A percentile compares a stretch with the other conserved stretches of the same genome.
Evolutionary conservation across 2,797 vertebrate genomes (phyloP).

Genomic region (Geotrypetes seraphini): DNA sequence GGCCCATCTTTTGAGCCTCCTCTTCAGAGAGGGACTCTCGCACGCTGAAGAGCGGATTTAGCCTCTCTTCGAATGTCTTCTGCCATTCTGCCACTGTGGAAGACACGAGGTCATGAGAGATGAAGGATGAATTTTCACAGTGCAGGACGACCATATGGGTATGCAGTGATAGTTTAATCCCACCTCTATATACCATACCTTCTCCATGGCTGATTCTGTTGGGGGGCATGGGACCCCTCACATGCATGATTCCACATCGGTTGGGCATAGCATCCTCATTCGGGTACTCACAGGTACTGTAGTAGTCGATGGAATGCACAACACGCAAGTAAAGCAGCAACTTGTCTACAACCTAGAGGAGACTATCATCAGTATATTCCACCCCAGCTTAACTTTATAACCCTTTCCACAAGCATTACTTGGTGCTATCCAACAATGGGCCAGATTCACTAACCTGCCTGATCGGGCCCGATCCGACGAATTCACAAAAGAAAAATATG

Average conservation of each 20-base stretch:
- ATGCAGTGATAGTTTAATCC: not conserved
- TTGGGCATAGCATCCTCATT: slow-evolving; percentile 94
- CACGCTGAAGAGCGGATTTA: slow-evolving; percentile 66
- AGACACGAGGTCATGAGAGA: not conserved
- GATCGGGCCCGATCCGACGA: no score
- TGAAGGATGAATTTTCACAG: not conserved
- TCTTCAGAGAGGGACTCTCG: slow-evolving; percentile 79
- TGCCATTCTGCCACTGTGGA: slow-evolving; percentile 79
- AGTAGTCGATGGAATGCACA: slow-evolving; percentile 88
- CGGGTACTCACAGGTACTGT: slow-evolving; percentile 87
- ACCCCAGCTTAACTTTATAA: no score
- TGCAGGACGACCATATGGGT: not conserved
- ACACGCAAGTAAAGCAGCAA: slow-evolving; percentile 79
- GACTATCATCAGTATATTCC: not conserved
- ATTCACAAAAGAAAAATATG: no score
- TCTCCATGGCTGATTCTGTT: slow-evolving; percentile 82
- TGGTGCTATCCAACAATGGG: no score
- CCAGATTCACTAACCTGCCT: no score
- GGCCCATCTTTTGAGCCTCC: slow-evolving; percentile 79
- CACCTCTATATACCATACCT: slow-evolving; percentile 55
- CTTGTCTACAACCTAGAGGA: slow-evolving; percentile 74
- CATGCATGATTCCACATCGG: slow-evolving; percentile 86
- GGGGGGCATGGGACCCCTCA: slow-evolving; percentile 80
- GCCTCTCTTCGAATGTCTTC: slow-evolving; percentile 81
- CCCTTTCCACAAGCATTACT: no score